Evolutionary conservation across 1,140 invertebrate species (phyloP).

Genomic region (Cotesia vestalis): DNA sequence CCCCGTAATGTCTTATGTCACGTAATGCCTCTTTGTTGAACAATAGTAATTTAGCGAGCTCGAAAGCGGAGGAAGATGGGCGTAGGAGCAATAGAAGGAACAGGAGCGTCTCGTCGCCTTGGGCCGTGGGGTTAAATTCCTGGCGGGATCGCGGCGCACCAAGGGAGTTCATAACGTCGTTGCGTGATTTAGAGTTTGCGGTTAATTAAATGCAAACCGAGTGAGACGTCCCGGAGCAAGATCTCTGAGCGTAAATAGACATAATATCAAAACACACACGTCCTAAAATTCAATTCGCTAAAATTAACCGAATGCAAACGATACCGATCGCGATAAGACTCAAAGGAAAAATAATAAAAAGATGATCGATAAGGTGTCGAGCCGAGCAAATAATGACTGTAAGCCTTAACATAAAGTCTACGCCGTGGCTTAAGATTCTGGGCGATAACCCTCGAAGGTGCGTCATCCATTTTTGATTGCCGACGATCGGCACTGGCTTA

Average conservation of each 20-base stretch:
- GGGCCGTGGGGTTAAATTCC: slow-evolving; percentile 30
- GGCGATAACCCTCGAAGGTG: slow-evolving; percentile 31
- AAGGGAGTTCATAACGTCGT: slow-evolving; percentile 56
- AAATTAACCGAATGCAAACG: too few relatives aligned
- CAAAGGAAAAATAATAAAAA: not conserved
- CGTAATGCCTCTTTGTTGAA: slow-evolving; percentile 25
- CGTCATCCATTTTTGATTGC: slow-evolving; percentile 57
- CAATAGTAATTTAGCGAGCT: slow-evolving; percentile 23
- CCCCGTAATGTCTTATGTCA: slow-evolving; percentile 10
- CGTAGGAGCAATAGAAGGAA: not conserved
- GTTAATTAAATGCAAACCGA: slow-evolving; percentile 57
- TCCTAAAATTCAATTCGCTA: not conserved
- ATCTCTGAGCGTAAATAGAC: not conserved
- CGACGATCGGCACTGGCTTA: slow-evolving; percentile 28
- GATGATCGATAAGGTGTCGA: not conserved
- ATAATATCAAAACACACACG: not conserved
- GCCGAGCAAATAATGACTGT: slow-evolving; percentile 20
- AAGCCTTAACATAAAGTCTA: slow-evolving; percentile 33
- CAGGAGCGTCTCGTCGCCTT: not conserved
- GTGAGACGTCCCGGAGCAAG: not conserved
- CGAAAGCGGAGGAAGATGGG: slow-evolving; percentile 2
- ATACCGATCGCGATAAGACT: slow-evolving; percentile 20
- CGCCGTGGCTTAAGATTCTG: not conserved
- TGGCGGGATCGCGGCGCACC: slow-evolving; percentile 32
- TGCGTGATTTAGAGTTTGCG: slow-evolving; percentile 53